Base-by-base conservation (phyloP, 2,888 invertebrate species). In the Microdon myrmicae region DNA sequence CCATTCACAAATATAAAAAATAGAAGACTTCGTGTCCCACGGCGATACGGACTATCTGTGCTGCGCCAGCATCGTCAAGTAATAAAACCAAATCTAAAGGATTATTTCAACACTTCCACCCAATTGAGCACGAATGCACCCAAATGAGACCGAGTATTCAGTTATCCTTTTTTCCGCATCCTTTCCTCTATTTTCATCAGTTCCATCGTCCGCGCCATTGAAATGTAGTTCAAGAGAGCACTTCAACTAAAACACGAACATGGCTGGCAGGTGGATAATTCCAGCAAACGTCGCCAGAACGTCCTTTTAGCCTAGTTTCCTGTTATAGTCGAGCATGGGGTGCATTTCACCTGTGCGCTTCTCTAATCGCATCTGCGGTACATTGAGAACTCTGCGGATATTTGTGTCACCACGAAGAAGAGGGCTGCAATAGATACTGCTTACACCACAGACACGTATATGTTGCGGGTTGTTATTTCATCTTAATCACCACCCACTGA, bases 291-390 rank as follows among this genome's bases (percentile, higher is more conserved):
- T 39, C 48, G 54, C 37, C 54, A 28, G 39, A 49, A 31, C 49
- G 56, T 64, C 61, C 49, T 64, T 64, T 58, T 64, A 45, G 56
- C 61, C 61, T 56, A 64, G 51, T 58, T 64, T 56, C 23, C 29
- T 23, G 10, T n/a, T 32, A 12, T 37, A 32, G 29, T 20, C 14
- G 34, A 12, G 9, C 31, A 25, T 51, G 44, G 51, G 49, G 56
- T 56, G 29, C 16, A 56, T 45, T 29, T 45, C 54, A 35, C 34
- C 37, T 43, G 32, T 53, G 29, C 10, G 29, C 13, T 31, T 16
- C 28, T 25, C 43, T 48, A 38, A 35, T 54, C 55, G 26, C 55
- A 48, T 47, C 44, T 45, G 35, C 17, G n/a, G 25, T 43, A 17
- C 35, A 32, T 45, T 38, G 34, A 48, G 48, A 23, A 35, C 28